A percentile compares a stretch with the other conserved stretches of the same genome.
phyloP scores from a whole-genome alignment of 2,888 invertebrate species.

The Pherbina coryleti region DNA sequence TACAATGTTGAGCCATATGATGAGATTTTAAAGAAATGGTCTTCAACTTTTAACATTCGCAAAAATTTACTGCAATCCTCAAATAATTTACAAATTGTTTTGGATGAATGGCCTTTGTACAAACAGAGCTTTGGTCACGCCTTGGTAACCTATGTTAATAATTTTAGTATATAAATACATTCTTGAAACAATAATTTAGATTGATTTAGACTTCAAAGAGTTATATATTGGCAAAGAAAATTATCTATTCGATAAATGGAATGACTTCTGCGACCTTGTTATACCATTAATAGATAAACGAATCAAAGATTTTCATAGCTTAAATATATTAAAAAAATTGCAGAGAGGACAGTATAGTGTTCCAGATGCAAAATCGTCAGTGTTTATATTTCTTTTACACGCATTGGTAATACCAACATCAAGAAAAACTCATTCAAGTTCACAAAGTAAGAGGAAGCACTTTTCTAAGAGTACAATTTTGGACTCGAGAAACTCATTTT shows the following conservation, averaged over 20 bases:
- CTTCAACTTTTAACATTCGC: neutral
- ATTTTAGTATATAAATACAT: no score
- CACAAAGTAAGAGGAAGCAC: neutral
- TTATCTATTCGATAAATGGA: neutral
- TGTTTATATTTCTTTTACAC: no score
- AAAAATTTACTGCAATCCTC: neutral
- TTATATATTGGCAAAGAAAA: neutral
- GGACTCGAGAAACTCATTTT: neutral
- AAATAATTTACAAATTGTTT: neutral
- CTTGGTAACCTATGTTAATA: neutral
- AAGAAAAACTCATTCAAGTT: neutral
- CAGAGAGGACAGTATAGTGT: neutral
- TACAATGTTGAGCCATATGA: neutral
- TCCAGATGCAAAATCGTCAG: no score
- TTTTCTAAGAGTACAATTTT: neutral
- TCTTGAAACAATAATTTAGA: no score
- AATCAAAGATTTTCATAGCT: neutral
- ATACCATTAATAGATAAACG: neutral
- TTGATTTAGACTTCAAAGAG: no score
- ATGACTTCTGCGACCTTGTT: neutral
- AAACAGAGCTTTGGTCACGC: no score
- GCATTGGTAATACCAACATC: neutral
- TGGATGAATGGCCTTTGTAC: neutral
- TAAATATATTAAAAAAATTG: neutral
- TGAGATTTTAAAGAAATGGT: neutral